A percentile compares a stretch with the other conserved stretches of the same genome.
These are phyloP conservation scores for Spermophilus dauricus DNA, from an alignment of 2,113 vertebrate species.

Conservation along the genomic window DNA sequence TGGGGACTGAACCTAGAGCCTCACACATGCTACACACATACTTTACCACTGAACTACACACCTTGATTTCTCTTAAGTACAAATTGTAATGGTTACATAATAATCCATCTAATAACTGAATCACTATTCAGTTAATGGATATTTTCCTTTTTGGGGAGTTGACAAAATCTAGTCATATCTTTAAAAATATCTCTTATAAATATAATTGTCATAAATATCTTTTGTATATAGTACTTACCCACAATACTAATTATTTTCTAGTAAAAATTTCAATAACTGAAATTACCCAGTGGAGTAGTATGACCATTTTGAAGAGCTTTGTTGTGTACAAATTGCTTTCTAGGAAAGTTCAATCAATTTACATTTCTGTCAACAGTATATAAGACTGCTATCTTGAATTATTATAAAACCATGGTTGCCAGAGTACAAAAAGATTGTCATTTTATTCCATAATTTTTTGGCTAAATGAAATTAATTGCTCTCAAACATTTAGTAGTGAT, in stretches of 20 bases:
- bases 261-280: background rate
- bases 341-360: constrained; percentile 7
- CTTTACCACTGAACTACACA: background rate
- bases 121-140: background rate
- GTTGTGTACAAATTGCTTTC: background rate
- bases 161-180: constrained; percentile 24
- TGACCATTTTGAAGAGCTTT: constrained; percentile 33
- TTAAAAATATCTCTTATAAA: constrained; percentile 25
- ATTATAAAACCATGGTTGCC: background rate
- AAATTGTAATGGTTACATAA: background rate
- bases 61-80: background rate
- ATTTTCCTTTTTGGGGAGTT: background rate
- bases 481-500: background rate
- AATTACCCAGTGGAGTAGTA: background rate
- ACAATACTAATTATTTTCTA: background rate
- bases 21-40: background rate
- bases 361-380: constrained; percentile 10
- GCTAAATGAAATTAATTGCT: background rate
- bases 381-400: background rate
- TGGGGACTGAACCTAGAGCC: background rate
- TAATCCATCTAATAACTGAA: background rate
- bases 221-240: background rate
- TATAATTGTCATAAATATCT: background rate
- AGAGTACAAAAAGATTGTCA: background rate
- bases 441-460: constrained; percentile 16